Base-by-base conservation (phyloP, 2,888 invertebrate genomes). In the Diaperis boleti region DNA sequence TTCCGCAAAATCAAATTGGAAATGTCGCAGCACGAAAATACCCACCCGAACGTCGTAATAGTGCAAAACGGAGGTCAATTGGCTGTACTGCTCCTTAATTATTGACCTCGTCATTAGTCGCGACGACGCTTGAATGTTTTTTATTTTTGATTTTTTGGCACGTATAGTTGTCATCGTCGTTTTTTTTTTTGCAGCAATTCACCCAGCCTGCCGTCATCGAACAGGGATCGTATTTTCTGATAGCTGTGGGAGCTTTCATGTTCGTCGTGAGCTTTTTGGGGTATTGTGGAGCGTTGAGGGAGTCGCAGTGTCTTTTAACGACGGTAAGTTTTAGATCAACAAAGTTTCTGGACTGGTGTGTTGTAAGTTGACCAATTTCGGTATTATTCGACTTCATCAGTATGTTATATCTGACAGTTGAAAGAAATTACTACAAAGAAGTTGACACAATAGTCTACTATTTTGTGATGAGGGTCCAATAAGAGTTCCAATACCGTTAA, bases 251-350 rank as follows among this genome's bases (percentile, higher is more conserved):
- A 66, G 87, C 87, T 18, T 84, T 89, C 69, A 88, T 90, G 81
- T 90, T 91, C 79, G 76, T 90, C 62, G 85, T 91, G 73, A 89
- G 89, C 74, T 89, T 90, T 79, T 81, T 91, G 70, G 91, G 91
- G 56, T 94, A 94, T 76, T 92, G 91, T 76, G 94, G 94, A 26
- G 91, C 94, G 4, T 86, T 90, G 65, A 87, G 87, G 71, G 91
- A 92, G 80, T 92, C 90, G 13, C 85, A 87, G 69, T 88, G 89
- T 76, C 83, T 90, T 69, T 83, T 90, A 15, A 86, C 87, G 52
- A 83, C 88, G 77, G 90, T 90, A 83, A 87, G 88, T 86, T 8
- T 13, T 4, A 13, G 7, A 18, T 8, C 17, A 5, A 3, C 8
- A 26, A 3, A 26, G 26, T 26, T 5, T n/a, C 26, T 2, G n/a